Conservation (phyloP, 2,113 vertebrate genomes). For the Xyliphius kryptos region DNA sequence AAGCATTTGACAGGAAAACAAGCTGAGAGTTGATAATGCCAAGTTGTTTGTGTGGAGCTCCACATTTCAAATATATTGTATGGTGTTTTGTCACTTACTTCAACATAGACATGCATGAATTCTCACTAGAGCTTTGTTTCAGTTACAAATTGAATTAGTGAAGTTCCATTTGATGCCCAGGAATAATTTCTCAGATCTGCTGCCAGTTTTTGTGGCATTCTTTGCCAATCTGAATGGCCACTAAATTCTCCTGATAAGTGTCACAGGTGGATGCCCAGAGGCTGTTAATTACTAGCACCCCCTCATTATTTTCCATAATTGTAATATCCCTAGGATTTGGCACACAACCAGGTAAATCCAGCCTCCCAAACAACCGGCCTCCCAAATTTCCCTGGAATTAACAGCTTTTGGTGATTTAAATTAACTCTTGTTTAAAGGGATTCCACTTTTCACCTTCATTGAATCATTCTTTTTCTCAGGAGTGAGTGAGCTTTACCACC, state of each 20-base stretch:
- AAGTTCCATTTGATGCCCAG: slow-evolving; percentile 36
- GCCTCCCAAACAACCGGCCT: slow-evolving; percentile 14
- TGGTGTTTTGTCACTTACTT: neutral
- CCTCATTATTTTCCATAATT: slow-evolving; percentile 46
- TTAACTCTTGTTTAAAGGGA: neutral
- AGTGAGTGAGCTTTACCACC: slow-evolving; percentile 22
- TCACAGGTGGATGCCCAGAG: slow-evolving; percentile 45
- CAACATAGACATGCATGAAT: neutral
- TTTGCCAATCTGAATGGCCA: slow-evolving; percentile 32
- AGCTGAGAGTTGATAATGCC: neutral
- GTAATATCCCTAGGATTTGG: slow-evolving; percentile 31
- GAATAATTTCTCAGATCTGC: slow-evolving; percentile 27
- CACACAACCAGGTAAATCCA: slow-evolving; percentile 33
- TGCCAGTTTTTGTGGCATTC: slow-evolving; percentile 34
- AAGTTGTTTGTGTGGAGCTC: neutral
- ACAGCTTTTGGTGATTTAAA: neutral
- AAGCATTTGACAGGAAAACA: neutral
- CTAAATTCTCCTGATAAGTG: slow-evolving; percentile 42
- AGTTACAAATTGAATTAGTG: slow-evolving; percentile 23
- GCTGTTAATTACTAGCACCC: slow-evolving; percentile 41
- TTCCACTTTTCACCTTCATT: neutral
- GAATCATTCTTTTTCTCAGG: neutral
- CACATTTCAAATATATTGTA: neutral
- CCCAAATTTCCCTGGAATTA: slow-evolving; percentile 19
- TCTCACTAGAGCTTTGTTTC: slow-evolving; percentile 24